phyloP scores from a whole-genome alignment of 2,113 vertebrate species.

The Shinisaurus crocodilurus region DNA sequence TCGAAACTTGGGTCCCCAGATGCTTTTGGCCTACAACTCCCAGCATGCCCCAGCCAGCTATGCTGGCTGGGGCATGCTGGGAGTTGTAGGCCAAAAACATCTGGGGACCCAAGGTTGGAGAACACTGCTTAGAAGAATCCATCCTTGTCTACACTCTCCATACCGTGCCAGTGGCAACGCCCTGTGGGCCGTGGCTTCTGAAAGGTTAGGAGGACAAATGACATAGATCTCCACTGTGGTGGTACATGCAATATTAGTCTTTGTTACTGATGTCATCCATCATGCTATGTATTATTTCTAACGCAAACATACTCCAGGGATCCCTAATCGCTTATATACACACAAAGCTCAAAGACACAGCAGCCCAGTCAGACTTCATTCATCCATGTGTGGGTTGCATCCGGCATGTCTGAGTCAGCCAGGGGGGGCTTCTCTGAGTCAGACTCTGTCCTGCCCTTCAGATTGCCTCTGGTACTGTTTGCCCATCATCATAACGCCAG shows the following conservation, averaged over 20 bases:
- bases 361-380: slow-evolving; percentile 68
- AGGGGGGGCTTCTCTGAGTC: background rate
- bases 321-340: slow-evolving; percentile 73
- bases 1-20: too few relatives aligned
- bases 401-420: slow-evolving; percentile 68
- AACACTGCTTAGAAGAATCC: slow-evolving; percentile 61
- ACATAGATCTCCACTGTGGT: slow-evolving; percentile 66
- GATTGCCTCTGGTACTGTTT: too few relatives aligned
- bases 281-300: slow-evolving; percentile 66
- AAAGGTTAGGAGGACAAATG: slow-evolving; percentile 72
- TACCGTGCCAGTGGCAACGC: slow-evolving; percentile 60
- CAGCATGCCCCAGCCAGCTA: too few relatives aligned
- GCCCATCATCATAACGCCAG: background rate
- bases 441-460: background rate
- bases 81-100: too few relatives aligned
- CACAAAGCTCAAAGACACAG: slow-evolving; percentile 70
- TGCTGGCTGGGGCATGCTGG: too few relatives aligned
- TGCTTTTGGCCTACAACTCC: too few relatives aligned
- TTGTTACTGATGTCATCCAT: slow-evolving; percentile 75
- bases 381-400: slow-evolving; percentile 72
- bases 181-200: slow-evolving; percentile 66
- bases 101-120: too few relatives aligned
- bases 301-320: slow-evolving; percentile 70
- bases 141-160: slow-evolving; percentile 40
- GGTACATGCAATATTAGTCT: slow-evolving; percentile 70